phyloP scores from a whole-genome alignment of 2,113 vertebrate genomes.

The Ptyas mucosa region DNA sequence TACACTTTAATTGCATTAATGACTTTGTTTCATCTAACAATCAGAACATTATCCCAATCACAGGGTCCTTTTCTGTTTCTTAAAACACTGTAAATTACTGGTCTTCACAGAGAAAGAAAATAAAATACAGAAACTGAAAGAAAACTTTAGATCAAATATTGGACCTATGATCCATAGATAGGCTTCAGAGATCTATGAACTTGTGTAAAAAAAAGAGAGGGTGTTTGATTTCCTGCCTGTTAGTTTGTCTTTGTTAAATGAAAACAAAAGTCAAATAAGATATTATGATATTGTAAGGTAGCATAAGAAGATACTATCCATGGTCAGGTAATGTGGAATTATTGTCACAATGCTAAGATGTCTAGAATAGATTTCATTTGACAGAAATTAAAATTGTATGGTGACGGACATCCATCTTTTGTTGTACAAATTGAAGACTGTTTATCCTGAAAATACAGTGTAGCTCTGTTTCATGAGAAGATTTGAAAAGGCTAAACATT shows the following conservation, averaged over 20 bases:
- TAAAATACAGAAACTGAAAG: conserved; percentile 3
- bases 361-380: not conserved
- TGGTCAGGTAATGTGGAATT: not conserved
- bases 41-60: conserved; percentile 61
- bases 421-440: not conserved
- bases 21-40: conserved; percentile 62
- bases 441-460: not conserved
- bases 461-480: not conserved
- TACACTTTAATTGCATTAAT: conserved; percentile 71
- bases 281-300: not conserved
- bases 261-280: not conserved
- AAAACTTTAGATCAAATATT: conserved; percentile 45
- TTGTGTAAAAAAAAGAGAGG: not conserved
- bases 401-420: not conserved
- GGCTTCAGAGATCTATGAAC: not conserved
- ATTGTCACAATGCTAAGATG: not conserved
- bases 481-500: not conserved
- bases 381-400: not conserved
- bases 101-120: conserved; percentile 38
- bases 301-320: not conserved
- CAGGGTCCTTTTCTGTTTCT: conserved; percentile 50
- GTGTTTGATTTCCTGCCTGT: not conserved
- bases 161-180: not conserved
- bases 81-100: conserved; percentile 50
- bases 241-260: not conserved